Base-by-base conservation (phyloP, 1,140 invertebrate genomes). In the Diorhabda sublineata region DNA sequence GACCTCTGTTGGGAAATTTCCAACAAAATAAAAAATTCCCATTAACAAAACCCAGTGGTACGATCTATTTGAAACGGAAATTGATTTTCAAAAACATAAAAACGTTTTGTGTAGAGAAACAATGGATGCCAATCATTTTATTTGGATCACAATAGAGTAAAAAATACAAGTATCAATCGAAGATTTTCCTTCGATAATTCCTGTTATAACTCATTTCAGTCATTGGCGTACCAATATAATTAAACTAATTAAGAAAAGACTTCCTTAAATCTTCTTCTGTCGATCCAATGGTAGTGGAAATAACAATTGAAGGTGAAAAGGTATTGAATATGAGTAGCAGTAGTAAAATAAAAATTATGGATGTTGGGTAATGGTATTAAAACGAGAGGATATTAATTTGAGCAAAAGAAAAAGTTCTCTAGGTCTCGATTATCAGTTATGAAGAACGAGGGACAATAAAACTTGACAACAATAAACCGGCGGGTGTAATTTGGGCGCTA, bases 61-160 rank as follows among this genome's bases (percentile, higher is more conserved):
- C n/a, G 47, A 52, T 52, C 47, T 52, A 52, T 52, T 52, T 52
- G 47, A 52, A 52, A 8, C 47, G 47, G 47, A 52, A 52, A 52
- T 52, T 52, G 47, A 52, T 52, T 52, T 52, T 52, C n/a, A 52
- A 52, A 52, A 52, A 52, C 47, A 52, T 52, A 52, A 52, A 52
- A 52, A 52, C 47, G 47, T 52, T 52, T 52, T 52, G 47, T n/a
- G 47, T 3, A 6, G 6, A 52, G n/a, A 52, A 52, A 52, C 47
- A 52, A 52, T 52, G n/a, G 47, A 52, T 8, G n/a, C 47, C 47
- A 6, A 52, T 52, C 47, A 52, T 52, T 52, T 52, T 52, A 52
- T 52, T 52, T 52, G 2, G 47, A 3, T 52, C 6, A 52, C 47
- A 52, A 52, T 52, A 52, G 47, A 52, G n/a, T 52, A 52, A 52